Conservation (phyloP, 2,113 vertebrate genomes). For the Crotalus tigris region DNA sequence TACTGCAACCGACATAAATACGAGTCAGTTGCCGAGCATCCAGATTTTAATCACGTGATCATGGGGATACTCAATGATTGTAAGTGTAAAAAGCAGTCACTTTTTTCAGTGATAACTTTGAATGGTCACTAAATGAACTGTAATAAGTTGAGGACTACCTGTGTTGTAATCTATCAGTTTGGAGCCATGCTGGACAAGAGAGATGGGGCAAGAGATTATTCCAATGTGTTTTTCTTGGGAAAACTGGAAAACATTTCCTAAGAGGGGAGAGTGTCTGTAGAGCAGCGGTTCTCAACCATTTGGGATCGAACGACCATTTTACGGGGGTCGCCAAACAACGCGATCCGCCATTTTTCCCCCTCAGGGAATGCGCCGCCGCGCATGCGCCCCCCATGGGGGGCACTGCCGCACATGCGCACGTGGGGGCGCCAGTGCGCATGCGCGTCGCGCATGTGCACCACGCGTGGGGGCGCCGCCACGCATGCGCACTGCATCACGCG, state of each 20-base stretch:
- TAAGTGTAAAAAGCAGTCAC: not conserved
- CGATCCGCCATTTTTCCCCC: too few species aligned
- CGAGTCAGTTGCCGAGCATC: not conserved
- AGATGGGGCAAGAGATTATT: not conserved
- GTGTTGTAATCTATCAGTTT: not conserved
- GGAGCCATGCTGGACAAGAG: not conserved
- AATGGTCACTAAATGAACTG: not conserved
- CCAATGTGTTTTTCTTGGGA: not conserved
- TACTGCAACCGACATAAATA: not conserved
- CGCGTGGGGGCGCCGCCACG: too few species aligned
- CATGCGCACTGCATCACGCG: too few species aligned
- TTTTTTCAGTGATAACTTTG: not conserved
- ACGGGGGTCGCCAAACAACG: too few species aligned
- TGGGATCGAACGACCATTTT: too few species aligned
- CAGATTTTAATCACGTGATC: not conserved
- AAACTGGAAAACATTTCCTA: not conserved
- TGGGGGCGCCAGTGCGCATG: too few species aligned
- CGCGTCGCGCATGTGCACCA: too few species aligned
- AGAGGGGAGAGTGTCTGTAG: not conserved
- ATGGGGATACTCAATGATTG: not conserved
- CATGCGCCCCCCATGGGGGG: too few species aligned
- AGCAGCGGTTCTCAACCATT: too few species aligned
- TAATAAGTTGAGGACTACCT: not conserved
- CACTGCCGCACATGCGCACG: too few species aligned
- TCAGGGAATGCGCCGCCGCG: too few species aligned